These are phyloP conservation scores for Trichonephila clavata DNA, from an alignment of 1,140 invertebrate species.

Conservation along the genomic window DNA sequence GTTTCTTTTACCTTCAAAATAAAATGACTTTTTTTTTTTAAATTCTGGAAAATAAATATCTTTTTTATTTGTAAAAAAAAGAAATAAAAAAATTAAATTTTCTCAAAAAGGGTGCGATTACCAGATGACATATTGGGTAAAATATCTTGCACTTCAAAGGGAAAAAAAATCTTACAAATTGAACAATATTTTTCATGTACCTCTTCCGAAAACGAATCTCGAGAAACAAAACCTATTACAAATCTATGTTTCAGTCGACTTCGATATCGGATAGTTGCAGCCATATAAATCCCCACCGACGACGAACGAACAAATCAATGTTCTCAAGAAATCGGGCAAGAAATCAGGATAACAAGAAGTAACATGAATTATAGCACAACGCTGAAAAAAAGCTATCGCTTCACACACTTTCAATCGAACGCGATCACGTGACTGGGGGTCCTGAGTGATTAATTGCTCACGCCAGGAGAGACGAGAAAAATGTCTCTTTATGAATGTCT, in stretches of 20 bases:
- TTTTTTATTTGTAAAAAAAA: too few relatives aligned
- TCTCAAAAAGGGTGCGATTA: too few relatives aligned
- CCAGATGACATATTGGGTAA: too few relatives aligned
- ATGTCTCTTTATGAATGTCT: slow-evolving; percentile 7
- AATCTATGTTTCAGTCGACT: neutral
- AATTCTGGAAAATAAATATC: too few relatives aligned
- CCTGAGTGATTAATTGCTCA: slow-evolving; percentile 25
- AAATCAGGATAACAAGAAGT: neutral
- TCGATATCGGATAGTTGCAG: neutral
- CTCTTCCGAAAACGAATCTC: too few relatives aligned
- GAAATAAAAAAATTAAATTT: too few relatives aligned
- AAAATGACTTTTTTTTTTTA: too few relatives aligned
- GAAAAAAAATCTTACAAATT: too few relatives aligned
- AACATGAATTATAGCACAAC: neutral
- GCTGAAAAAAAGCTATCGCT: neutral
- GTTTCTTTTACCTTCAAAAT: too few relatives aligned
- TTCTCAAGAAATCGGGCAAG: neutral
- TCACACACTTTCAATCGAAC: slow-evolving; percentile 26
- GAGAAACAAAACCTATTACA: too few relatives aligned
- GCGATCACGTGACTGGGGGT: neutral
- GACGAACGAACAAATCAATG: neutral
- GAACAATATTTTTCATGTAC: too few relatives aligned
- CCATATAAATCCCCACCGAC: neutral
- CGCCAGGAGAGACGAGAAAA: neutral
- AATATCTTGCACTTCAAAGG: too few relatives aligned